Evolutionary conservation across 1,140 invertebrate species (phyloP).

Genomic region (Leptinotarsa defecta): DNA sequence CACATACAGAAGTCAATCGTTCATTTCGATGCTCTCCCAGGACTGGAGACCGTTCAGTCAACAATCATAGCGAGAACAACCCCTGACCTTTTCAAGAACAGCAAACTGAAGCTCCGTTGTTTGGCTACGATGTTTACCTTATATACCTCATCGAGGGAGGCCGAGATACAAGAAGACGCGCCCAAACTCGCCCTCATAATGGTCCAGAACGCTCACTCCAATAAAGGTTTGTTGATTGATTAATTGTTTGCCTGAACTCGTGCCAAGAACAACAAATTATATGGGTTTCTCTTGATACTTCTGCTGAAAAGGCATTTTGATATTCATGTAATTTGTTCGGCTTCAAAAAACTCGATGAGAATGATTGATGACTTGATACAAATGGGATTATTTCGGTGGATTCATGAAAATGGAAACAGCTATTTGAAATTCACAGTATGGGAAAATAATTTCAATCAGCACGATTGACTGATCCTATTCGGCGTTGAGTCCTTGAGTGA

Average conservation of each 20-base stretch:
- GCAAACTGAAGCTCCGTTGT: conserved; percentile 56
- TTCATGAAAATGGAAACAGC: too few species aligned
- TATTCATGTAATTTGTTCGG: not conserved
- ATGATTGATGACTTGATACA: too few species aligned
- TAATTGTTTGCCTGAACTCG: conserved; percentile 9
- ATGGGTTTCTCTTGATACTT: not conserved
- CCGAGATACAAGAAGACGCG: conserved; percentile 57
- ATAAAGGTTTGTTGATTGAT: conserved; percentile 38
- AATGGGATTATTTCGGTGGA: too few species aligned
- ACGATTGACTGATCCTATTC: too few species aligned
- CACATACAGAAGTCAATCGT: conserved; percentile 41
- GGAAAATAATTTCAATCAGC: too few species aligned
- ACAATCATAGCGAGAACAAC: conserved; percentile 54
- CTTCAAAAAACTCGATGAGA: too few species aligned
- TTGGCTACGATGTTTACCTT: conserved; percentile 57
- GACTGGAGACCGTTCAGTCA: conserved; percentile 53
- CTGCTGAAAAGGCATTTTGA: not conserved
- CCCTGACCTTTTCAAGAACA: conserved; percentile 55
- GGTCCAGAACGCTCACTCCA: conserved; percentile 54
- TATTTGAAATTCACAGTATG: too few species aligned
- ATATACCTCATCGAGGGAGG: conserved; percentile 52
- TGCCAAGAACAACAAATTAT: not conserved
- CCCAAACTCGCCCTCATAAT: conserved; percentile 58
- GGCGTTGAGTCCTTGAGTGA: too few species aligned
- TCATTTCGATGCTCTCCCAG: conserved; percentile 50